Percentiles rank a stretch among this genome's conserved stretches.
Conservation (phyloP, 2,888 invertebrate species). For the Euclidia mi region DNA sequence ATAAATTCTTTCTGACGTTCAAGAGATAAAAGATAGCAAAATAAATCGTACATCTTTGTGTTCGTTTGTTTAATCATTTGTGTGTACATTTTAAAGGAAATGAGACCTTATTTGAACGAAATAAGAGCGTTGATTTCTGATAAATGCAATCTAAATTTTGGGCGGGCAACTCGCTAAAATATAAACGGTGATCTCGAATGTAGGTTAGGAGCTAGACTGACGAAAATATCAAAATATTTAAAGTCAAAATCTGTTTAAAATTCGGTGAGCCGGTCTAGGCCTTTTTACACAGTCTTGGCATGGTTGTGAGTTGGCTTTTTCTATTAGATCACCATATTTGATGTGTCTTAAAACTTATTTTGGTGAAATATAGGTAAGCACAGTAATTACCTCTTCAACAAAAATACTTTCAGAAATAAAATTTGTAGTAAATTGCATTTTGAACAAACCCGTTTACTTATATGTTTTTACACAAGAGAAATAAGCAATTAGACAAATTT, state of each 20-base stretch:
- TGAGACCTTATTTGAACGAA: conserved; percentile 46
- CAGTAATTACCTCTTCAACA: too few species aligned
- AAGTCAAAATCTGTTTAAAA: neutral
- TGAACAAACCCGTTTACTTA: too few species aligned
- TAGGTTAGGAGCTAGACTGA: conserved; percentile 58
- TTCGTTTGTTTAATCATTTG: conserved; percentile 62
- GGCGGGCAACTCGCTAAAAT: conserved; percentile 78
- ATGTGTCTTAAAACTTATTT: too few species aligned
- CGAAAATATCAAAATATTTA: neutral
- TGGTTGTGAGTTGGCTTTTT: too few species aligned
- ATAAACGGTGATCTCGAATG: conserved; percentile 73
- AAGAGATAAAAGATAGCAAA: conserved; percentile 58
- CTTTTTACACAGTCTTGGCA: too few species aligned
- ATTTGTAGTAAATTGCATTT: too few species aligned
- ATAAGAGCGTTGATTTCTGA: conserved; percentile 55
- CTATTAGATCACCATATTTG: too few species aligned
- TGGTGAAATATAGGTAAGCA: too few species aligned
- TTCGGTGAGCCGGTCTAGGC: too few species aligned
- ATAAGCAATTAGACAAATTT: too few species aligned
- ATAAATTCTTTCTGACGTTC: conserved; percentile 57
- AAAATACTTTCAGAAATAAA: too few species aligned
- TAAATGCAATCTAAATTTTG: conserved; percentile 78
- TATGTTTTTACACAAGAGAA: too few species aligned
- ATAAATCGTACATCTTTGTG: conserved; percentile 24
- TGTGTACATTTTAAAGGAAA: conserved; percentile 36